These are phyloP conservation scores for Cataglyphis cursor DNA, from an alignment of 2,888 invertebrate genomes.

Conservation along the genomic window DNA sequence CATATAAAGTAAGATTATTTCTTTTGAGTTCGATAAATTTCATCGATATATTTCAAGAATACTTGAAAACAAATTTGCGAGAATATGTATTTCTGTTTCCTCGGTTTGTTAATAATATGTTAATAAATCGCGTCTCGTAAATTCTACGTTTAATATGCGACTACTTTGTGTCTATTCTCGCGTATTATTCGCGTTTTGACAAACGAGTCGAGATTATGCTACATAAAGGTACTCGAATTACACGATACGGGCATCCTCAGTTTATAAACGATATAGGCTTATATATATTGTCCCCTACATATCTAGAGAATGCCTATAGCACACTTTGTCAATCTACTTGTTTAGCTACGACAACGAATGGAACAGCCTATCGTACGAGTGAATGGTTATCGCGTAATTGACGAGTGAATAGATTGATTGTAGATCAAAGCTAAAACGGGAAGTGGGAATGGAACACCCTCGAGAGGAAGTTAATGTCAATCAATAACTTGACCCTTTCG, in stretches of 20 bases:
- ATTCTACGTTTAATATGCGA: not conserved
- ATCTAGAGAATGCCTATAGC: not conserved
- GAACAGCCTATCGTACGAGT: not conserved
- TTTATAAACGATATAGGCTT: not conserved
- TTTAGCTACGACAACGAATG: constrained; percentile 11
- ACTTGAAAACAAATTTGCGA: not conserved
- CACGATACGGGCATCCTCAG: not conserved
- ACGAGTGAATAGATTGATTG: constrained; percentile 24
- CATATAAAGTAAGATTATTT: not conserved
- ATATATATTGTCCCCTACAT: not conserved
- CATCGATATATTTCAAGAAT: not conserved
- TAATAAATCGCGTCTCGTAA: not conserved
- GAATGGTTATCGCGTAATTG: constrained; percentile 52
- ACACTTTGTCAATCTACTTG: not conserved
- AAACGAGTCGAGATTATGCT: not conserved
- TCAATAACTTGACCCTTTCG: constrained; percentile 36
- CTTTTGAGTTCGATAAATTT: not conserved
- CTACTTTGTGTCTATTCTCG: not conserved
- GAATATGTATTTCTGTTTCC: not conserved
- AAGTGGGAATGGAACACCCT: constrained; percentile 9
- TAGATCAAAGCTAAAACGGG: constrained; percentile 22
- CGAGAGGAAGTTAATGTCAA: constrained; percentile 42
- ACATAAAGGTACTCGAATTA: not conserved
- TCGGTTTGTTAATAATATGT: not conserved
- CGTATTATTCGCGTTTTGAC: not conserved